Conservation (phyloP, 1,140 invertebrate genomes). For the Hirudo medicinalis region DNA sequence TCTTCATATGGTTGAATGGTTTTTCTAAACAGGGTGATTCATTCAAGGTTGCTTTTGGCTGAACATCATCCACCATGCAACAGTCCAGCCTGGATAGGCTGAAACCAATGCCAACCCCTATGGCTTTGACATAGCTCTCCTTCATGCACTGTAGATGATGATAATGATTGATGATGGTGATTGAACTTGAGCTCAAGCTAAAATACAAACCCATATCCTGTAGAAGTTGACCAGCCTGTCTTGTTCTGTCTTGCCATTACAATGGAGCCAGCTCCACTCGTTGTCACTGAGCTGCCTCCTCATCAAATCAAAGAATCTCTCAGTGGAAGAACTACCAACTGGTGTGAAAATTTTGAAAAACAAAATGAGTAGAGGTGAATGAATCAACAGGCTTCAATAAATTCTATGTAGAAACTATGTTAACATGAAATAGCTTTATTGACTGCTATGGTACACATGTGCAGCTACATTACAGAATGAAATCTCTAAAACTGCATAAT, state of each 20-base stretch:
- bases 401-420: too few species aligned
- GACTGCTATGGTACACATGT: background rate
- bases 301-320: conserved; percentile 76
- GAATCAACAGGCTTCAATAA: background rate
- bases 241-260: conserved; percentile 35
- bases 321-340: conserved; percentile 48
- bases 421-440: background rate
- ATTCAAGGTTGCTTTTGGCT: background rate
- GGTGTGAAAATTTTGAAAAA: conserved; percentile 35
- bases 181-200: background rate
- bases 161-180: conserved; percentile 5
- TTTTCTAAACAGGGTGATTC: background rate
- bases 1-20: too few species aligned
- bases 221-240: conserved; percentile 60
- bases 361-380: background rate
- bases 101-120: conserved; percentile 67
- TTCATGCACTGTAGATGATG: conserved; percentile 56
- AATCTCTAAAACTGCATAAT: background rate
- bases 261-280: conserved; percentile 53
- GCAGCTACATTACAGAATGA: background rate
- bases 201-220: conserved; percentile 56
- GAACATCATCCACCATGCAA: conserved; percentile 43
- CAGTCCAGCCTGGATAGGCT: conserved; percentile 65
- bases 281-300: conserved; percentile 58
- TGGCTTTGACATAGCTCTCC: conserved; percentile 83